These are phyloP conservation scores for Galeruca laticollis DNA, from an alignment of 2,888 invertebrate species.

Conservation along the genomic window DNA sequence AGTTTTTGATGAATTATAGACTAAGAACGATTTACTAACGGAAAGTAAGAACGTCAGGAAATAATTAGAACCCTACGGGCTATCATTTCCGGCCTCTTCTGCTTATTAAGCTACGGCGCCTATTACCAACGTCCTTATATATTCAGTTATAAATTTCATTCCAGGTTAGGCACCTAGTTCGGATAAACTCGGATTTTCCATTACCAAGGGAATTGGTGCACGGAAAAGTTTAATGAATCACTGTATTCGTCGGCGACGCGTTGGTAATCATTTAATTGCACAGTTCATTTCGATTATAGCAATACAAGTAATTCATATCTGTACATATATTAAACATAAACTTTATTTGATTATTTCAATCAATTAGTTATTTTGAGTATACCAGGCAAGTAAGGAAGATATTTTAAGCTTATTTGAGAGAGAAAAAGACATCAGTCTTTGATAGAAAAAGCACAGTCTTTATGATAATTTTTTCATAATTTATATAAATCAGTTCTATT, in stretches of 20 bases:
- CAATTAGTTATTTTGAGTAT: too few species aligned
- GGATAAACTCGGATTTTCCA: constrained; percentile 30
- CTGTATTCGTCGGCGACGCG: background rate
- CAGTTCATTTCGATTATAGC: background rate
- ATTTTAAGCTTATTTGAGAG: too few species aligned
- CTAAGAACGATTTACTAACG: constrained; percentile 45
- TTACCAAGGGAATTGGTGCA: constrained; percentile 27
- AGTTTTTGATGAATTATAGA: constrained; percentile 46
- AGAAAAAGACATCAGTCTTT: too few species aligned
- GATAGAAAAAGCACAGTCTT: too few species aligned
- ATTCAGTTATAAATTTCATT: constrained; percentile 51
- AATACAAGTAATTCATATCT: background rate
- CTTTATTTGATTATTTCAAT: too few species aligned
- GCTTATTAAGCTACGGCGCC: constrained; percentile 59
- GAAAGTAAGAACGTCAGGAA: constrained; percentile 57
- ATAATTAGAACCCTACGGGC: constrained; percentile 63
- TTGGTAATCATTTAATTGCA: background rate
- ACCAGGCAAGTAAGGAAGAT: too few species aligned
- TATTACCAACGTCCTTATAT: constrained; percentile 53
- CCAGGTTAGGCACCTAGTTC: constrained; percentile 27
- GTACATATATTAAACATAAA: too few species aligned
- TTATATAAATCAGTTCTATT: too few species aligned
- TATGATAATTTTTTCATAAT: too few species aligned
- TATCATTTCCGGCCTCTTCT: constrained; percentile 63
- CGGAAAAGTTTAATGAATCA: constrained; percentile 22